Conservation (phyloP, 2,888 invertebrate genomes). For the Drosophila testacea region DNA sequence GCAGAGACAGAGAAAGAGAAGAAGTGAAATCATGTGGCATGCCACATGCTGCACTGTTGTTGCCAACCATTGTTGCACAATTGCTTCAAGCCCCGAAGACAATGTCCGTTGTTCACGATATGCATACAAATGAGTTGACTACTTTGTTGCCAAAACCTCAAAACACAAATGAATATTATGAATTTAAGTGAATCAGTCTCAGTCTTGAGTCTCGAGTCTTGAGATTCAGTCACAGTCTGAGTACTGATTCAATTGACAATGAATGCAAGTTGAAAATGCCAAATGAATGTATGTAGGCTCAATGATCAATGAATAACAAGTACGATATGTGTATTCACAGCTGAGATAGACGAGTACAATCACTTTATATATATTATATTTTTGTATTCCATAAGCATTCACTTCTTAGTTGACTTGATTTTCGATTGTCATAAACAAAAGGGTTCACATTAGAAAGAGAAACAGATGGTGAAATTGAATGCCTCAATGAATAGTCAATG, state of each 20-base stretch:
- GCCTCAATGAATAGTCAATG: slow-evolving; percentile 14
- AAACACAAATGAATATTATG: slow-evolving; percentile 33
- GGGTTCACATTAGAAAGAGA: slow-evolving; percentile 1
- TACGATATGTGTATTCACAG: not conserved
- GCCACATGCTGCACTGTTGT: slow-evolving; percentile 29
- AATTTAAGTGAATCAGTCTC: slow-evolving; percentile 31
- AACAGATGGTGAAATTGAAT: not conserved
- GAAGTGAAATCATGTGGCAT: slow-evolving; percentile 37
- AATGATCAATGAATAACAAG: slow-evolving; percentile 30
- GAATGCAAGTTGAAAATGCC: slow-evolving; percentile 21
- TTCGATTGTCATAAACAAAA: slow-evolving; percentile 22
- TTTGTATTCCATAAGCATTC: slow-evolving; percentile 14
- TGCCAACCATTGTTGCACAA: slow-evolving; percentile 48
- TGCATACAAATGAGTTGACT: slow-evolving; percentile 52
- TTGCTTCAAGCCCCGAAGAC: slow-evolving; percentile 45
- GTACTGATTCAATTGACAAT: slow-evolving; percentile 34
- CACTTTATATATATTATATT: not conserved
- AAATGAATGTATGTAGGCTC: slow-evolving; percentile 9
- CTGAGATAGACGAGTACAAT: not conserved
- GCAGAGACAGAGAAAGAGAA: not conserved
- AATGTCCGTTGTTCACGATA: slow-evolving; percentile 44
- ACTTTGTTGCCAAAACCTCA: slow-evolving; percentile 26
- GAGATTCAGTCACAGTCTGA: not conserved
- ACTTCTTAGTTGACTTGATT: slow-evolving; percentile 3
- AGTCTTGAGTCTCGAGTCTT: not conserved